phyloP scores from a whole-genome alignment of 37 sponge, comb jelly and placozoan species.

The Tethya wilhelma region DNA sequence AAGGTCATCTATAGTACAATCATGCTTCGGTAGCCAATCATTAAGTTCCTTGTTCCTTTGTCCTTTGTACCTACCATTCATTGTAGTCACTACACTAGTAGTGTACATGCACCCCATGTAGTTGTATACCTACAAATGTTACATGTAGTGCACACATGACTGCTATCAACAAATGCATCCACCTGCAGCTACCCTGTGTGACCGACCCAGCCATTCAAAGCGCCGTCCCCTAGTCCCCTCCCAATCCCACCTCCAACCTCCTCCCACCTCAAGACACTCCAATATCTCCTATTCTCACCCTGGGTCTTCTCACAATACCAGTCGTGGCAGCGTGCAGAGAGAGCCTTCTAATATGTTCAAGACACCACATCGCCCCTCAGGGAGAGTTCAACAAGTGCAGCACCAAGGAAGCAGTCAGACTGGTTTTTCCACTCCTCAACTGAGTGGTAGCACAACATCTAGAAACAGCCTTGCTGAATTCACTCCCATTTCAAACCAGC shows the following conservation, averaged over 20 bases:
- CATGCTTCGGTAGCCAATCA: too few relatives aligned
- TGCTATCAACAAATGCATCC: neutral
- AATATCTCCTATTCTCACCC: neutral
- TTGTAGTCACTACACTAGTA: neutral
- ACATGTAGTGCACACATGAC: too few relatives aligned
- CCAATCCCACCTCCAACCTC: conserved; percentile 26
- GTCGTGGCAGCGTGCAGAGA: neutral
- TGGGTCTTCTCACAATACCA: neutral
- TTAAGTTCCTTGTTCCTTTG: too few relatives aligned
- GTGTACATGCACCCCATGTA: too few relatives aligned
- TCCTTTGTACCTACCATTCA: neutral
- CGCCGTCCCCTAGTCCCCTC: conserved; percentile 7
- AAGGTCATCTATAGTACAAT: too few relatives aligned
- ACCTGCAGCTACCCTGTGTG: conserved; percentile 29
- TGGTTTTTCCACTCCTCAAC: too few relatives aligned
- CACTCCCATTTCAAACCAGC: too few relatives aligned
- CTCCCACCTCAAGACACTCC: neutral
- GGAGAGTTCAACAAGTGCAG: too few relatives aligned
- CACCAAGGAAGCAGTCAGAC: too few relatives aligned
- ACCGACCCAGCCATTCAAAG: neutral
- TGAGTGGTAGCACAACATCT: too few relatives aligned
- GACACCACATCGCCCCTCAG: neutral
- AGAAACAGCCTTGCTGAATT: too few relatives aligned
- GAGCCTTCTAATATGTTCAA: neutral
- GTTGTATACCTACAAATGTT: too few relatives aligned